Evolutionary conservation across 2,113 vertebrate genomes (phyloP).

Genomic region (Pangasianodon hypophthalmus): DNA sequence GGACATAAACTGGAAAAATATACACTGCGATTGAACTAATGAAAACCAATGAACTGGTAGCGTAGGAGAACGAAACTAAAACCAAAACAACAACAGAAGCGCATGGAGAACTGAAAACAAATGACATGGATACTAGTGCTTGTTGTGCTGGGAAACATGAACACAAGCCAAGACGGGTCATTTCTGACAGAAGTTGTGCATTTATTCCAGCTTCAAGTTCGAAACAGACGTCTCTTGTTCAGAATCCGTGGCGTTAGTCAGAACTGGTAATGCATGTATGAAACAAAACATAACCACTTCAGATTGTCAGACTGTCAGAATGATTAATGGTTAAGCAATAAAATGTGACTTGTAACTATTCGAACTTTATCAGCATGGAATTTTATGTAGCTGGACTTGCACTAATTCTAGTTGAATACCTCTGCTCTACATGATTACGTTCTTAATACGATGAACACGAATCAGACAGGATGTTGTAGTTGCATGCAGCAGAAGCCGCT

Average conservation of each 20-base stretch:
- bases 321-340: not conserved
- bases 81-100: not conserved
- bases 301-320: not conserved
- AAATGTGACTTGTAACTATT: not conserved
- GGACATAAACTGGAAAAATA: not conserved
- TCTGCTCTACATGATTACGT: not conserved
- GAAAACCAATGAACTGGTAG: not conserved
- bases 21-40: not conserved
- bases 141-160: not conserved
- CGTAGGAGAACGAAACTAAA: not conserved
- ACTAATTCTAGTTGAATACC: not conserved
- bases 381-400: not conserved
- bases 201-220: not conserved
- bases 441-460: not conserved
- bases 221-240: not conserved
- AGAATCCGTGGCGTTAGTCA: not conserved
- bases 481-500: conserved; percentile 32
- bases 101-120: not conserved
- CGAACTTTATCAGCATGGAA: not conserved
- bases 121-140: not conserved
- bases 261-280: not conserved
- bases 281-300: not conserved
- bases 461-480: not conserved
- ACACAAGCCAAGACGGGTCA: not conserved
- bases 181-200: not conserved